Evolutionary conservation across 1,140 invertebrate species (phyloP), one percentile per base, ranked within the genome.

Genomic region (Drosophila micromelanica): DNA sequence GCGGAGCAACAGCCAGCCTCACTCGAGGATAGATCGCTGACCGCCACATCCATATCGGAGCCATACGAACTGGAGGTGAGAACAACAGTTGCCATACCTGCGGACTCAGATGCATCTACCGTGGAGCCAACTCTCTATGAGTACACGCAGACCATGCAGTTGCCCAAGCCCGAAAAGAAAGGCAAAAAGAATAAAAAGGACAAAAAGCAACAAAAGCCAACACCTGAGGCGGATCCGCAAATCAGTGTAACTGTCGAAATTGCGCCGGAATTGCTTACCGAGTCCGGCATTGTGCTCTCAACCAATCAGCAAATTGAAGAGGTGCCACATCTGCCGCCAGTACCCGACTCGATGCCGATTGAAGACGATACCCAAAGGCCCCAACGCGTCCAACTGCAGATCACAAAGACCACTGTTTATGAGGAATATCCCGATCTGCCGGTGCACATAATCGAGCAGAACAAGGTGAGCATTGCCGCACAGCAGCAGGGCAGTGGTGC

Each of bases 11-110:
- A 91, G 37, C 76, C 81, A 0, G 35, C 45, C 0, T 70, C 85
- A 0, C 54, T 82, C 0, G 91, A 91, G 13, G 90, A 91, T 9
- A 68, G 32, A 1, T 91, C 90, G 0, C 30, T 90, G 12, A 78
- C 80, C 0, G 56, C 81, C 17, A 94, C 93, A 90, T 93, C 56
- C 5, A 45, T 76, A 5, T 94, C 94, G 56, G 94, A 95, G 73
- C 94, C 94, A 3, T 95, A 94, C 67, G 94, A 95, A 90, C 91
- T 95, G 5, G 94, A 95, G 72, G 93, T 95, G 20, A 90, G 93
- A 78, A 94, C 94, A n/a, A 93, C 93, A 71, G 93, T 95, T 38
- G 93, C 93, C 15, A 93, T 95, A 72, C 94, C 94, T 4, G 71
- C 90, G 0, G 93, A 94, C 42, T 91, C 78, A 2, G 92, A 92